A percentile compares a stretch with the other conserved stretches of the same genome.
Evolutionary conservation across 1,140 invertebrate species (phyloP).

Genomic region (Lepidurus packardi): DNA sequence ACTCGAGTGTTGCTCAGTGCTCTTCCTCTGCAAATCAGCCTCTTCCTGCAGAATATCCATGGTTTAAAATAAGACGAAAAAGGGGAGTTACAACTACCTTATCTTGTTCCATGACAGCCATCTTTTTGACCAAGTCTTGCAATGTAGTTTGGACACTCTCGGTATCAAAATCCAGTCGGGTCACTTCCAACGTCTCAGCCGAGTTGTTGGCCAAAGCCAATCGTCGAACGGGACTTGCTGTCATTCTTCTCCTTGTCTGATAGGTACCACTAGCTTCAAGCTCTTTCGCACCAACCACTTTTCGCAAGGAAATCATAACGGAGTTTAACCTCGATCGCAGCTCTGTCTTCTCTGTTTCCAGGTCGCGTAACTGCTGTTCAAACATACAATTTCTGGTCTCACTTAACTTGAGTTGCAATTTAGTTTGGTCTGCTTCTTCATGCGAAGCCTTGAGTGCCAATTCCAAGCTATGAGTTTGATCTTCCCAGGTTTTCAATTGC

Average conservation of each 20-base stretch:
- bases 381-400: background rate
- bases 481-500: slow-evolving; percentile 4
- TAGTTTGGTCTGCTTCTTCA: slow-evolving; percentile 1
- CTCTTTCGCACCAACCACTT: background rate
- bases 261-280: background rate
- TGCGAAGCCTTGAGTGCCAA: background rate
- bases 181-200: background rate
- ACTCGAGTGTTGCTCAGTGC: background rate
- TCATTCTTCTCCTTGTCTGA: background rate
- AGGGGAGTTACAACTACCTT: background rate
- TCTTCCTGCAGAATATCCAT: background rate
- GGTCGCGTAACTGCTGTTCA: background rate
- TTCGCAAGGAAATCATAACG: slow-evolving; percentile 8
- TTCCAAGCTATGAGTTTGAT: background rate
- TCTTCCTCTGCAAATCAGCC: background rate
- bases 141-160: background rate
- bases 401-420: background rate
- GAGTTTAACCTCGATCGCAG: slow-evolving; percentile 2
- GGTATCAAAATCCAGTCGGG: background rate
- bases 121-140: slow-evolving; percentile 2
- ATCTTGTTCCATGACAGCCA: background rate
- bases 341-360: background rate
- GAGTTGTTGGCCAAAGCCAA: background rate
- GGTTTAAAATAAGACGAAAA: background rate
- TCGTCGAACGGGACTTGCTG: background rate